Evolutionary conservation across 1,140 invertebrate genomes (phyloP), one percentile per base, ranked within the genome.

Genomic region (Dendroctonus ponderosae): DNA sequence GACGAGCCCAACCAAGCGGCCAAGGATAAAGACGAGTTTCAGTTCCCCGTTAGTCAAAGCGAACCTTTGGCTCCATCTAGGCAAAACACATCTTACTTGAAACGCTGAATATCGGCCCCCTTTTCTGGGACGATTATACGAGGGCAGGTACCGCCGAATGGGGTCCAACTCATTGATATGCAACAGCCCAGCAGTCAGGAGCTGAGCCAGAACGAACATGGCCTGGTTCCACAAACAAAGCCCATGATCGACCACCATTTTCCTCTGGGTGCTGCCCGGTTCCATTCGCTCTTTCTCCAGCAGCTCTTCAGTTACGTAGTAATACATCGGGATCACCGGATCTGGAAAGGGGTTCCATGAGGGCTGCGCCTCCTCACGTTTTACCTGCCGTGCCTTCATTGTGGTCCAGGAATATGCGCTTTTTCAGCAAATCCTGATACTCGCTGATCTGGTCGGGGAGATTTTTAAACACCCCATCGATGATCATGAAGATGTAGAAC

Each of bases 161-260:
- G 95, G 94, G 82, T 99, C 97, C 50, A 99, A 80, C 81, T 99
- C 97, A 76, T 95, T 97, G 9, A 97, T 89, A 75, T 97, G 92
- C 38, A 99, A 81, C 12, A 99, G 80, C 42, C 91, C 90, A 56
- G 90, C 90, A 26, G 92, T 93, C 26, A 99, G 80, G 39, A 99
- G 80, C 78, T 97, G 92, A 5, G 94, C 87, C 71, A 99, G 93
- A 56, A 99, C 86, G 78, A 96, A 97, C 80, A 99, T 82, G 0
- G 96, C 88, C 82, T 99, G 96, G 67, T 94, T 95, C 94, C 94
- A 96, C 6, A 91, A 79, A 76, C 86, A 90, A 41, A 86, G 76
- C 0, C 89, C 87, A 39, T 82, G 79, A 54, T 86, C 81, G 67
- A 79, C 79, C 69, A 86, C 88, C 1, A 89, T 80, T 50, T 86